These are phyloP conservation scores for Rhadina sibilatrix DNA, from an alignment of 2,113 vertebrate genomes.

Conservation along the genomic window DNA sequence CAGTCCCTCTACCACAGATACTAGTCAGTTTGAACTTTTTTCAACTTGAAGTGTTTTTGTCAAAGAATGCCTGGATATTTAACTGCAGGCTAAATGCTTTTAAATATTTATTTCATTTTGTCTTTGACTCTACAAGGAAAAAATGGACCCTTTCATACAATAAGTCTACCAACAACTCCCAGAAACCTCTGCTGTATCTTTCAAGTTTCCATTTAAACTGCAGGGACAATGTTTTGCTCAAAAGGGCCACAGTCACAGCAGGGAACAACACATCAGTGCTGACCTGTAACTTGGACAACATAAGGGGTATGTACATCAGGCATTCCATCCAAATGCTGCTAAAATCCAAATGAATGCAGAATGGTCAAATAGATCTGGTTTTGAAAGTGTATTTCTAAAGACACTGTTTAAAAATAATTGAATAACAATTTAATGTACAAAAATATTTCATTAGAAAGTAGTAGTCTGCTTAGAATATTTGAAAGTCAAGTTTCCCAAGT, in stretches of 20 bases:
- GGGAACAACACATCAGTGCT: conserved; percentile 62
- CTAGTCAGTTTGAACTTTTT: conserved; percentile 72
- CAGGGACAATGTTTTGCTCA: conserved; percentile 25
- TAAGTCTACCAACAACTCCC: conserved; percentile 40
- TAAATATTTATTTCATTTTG: conserved; percentile 53
- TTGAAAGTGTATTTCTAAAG: neutral
- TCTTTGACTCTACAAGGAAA: conserved; percentile 58
- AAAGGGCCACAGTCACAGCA: conserved; percentile 52
- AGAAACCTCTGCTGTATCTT: conserved; percentile 66
- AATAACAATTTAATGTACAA: neutral
- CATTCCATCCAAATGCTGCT: neutral
- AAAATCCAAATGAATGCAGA: neutral
- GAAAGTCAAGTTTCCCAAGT: neutral
- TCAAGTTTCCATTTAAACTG: conserved; percentile 70
- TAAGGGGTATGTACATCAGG: neutral
- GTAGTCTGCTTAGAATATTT: neutral
- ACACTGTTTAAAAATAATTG: neutral
- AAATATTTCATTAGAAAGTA: neutral
- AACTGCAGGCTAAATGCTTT: conserved; percentile 68
- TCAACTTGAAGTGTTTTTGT: conserved; percentile 65
- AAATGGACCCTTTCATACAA: conserved; percentile 71
- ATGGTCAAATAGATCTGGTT: neutral
- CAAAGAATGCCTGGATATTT: conserved; percentile 76
- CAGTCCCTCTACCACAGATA: conserved; percentile 66
- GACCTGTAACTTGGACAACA: neutral